Base-by-base conservation (phyloP, 2,797 vertebrate genomes). In the Meriones psammophilus region DNA sequence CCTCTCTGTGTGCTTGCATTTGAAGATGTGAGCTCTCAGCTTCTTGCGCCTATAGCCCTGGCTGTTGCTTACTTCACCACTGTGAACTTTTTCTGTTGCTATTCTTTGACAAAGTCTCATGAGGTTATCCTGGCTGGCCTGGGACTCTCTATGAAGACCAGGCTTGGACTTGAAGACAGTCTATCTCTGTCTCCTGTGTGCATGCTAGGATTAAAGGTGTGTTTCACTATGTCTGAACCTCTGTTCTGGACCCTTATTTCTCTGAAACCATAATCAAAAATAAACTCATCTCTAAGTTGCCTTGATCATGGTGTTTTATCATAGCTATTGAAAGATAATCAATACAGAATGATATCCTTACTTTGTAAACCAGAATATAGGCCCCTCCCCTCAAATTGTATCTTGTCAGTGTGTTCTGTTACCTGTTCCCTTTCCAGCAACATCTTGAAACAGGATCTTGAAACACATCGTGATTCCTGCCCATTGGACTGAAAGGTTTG, bases 401-500 rank as follows among this genome's bases (percentile, higher is more conserved):
- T 42, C 73, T 26, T 74, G 39, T 42, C 73, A 42, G 39, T 10
- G 10, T 10, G 42, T 74, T 26, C 42, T 74, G 73, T 74, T 42
- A 74, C 50, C 39, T 50, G 50, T 50, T 50, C 8, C 10, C 50
- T 50, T 50, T 50, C 50, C 50, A 74, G 39, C 10, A 42, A 42
- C 39, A 42, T 36, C 39, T 39, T 39, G 39, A 39, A 39, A 39
- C 56, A 58, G 56, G 56, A 58, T 58, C 56, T 58, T 58, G 98
- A 97, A 28, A 99, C 98, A 98, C 99, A 99, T 98, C 99, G 99
- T 97, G 99, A 99, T 97, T 99, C 99, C 87, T 99, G 99, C 98
- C 99, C 99, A 12, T 98, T 99, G 95, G 99, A 99, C 98, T 99
- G 99, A 98, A 99, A 99, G 98, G 99, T 99, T 91, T 99, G 99